phyloP scores from a whole-genome alignment of 1,140 invertebrate genomes.

The Macrotrachela quadricornifera region DNA sequence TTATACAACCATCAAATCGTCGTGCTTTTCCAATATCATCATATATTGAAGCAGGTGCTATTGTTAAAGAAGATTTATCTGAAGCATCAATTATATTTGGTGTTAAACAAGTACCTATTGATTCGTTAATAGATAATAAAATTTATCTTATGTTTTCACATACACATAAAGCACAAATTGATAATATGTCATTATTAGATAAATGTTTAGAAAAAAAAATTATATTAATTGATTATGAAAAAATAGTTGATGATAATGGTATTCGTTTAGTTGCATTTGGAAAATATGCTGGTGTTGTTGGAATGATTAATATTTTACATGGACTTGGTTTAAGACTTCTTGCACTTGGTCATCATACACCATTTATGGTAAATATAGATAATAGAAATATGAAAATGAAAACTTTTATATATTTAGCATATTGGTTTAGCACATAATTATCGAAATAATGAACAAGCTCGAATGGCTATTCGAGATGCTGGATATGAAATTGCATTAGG shows the following conservation, averaged over 20 bases:
- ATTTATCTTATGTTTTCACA: constrained; percentile 98
- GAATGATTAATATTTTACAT: constrained; percentile 94
- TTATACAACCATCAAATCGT: constrained; percentile 91
- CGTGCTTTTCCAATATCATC: constrained; percentile 37
- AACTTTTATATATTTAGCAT: constrained; percentile 41
- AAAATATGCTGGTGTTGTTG: constrained; percentile 90
- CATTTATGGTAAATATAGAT: constrained; percentile 60
- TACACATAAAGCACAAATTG: constrained; percentile 94
- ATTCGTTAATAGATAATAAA: constrained; percentile 72
- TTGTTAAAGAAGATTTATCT: constrained; percentile 81
- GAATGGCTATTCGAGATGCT: constrained; percentile 81
- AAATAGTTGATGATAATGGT: constrained; percentile 64
- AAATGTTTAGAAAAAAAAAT: constrained; percentile 88
- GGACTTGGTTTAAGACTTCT: constrained; percentile 74
- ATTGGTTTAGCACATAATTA: constrained; percentile 96
- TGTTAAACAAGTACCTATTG: constrained; percentile 88
- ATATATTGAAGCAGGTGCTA: constrained; percentile 64
- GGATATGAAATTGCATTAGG: constrained; percentile 93
- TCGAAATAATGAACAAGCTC: constrained; percentile 81
- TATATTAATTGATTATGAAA: constrained; percentile 87
- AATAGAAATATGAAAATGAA: background rate
- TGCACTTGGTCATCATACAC: constrained; percentile 89
- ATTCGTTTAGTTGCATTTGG: constrained; percentile 89
- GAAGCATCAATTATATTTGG: constrained; percentile 86
- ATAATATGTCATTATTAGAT: constrained; percentile 89